These are phyloP conservation scores for Maniola hyperantus DNA, from an alignment of 2,888 invertebrate genomes.

Conservation along the genomic window DNA sequence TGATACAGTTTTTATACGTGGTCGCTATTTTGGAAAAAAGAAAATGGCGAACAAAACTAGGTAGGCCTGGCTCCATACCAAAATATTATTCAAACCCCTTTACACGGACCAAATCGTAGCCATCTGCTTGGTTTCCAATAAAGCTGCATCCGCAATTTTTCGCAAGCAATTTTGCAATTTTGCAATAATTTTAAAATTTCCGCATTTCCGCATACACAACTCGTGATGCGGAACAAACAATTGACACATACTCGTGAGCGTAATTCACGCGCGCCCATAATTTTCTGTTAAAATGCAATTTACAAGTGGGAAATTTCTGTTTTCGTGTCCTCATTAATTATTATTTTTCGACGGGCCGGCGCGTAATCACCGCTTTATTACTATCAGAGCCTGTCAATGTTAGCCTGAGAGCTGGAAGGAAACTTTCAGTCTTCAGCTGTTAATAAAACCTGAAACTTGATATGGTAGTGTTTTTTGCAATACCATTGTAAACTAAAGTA, in stretches of 20 bases:
- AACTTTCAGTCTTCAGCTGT: background rate
- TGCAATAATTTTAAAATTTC: slow-evolving; percentile 24
- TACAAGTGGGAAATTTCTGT: slow-evolving; percentile 28
- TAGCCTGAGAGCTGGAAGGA: background rate
- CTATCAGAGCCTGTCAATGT: slow-evolving; percentile 17
- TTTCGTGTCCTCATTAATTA: slow-evolving; percentile 35
- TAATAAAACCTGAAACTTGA: no score
- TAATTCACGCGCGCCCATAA: slow-evolving; percentile 35
- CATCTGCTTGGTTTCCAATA: background rate
- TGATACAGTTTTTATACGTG: no score
- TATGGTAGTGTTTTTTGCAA: no score
- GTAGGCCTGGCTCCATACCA: no score
- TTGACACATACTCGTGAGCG: slow-evolving; percentile 29
- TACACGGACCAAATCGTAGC: no score
- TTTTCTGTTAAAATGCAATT: slow-evolving; percentile 41
- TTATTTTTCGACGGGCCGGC: slow-evolving; percentile 29
- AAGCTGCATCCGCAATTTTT: background rate
- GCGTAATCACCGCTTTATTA: slow-evolving; percentile 40
- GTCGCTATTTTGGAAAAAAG: no score
- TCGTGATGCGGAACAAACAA: slow-evolving; percentile 33
- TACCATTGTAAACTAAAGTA: no score
- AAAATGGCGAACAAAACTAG: no score
- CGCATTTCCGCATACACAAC: slow-evolving; percentile 20
- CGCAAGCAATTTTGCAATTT: slow-evolving; percentile 6
- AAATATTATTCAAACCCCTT: no score